A percentile compares a stretch with the other conserved stretches of the same genome.
Conservation (phyloP, 2,797 vertebrate genomes). For the Acanthiza pusilla region DNA sequence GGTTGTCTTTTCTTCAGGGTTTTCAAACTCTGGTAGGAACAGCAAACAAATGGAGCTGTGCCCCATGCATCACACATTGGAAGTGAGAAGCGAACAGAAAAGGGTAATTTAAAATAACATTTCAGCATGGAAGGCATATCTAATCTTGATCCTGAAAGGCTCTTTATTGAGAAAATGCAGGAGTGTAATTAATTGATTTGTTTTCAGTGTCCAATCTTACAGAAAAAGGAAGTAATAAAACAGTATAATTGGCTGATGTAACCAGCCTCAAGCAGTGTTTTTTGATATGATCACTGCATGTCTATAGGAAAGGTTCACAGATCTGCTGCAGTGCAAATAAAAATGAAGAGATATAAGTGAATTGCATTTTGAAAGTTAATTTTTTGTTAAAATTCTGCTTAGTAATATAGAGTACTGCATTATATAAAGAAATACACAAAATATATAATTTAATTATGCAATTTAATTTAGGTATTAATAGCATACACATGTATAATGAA, state of each 20-base stretch:
- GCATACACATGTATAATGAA: not conserved
- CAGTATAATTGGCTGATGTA: not conserved
- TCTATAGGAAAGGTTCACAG: not conserved
- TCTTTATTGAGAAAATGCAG: not conserved
- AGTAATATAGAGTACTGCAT: not conserved
- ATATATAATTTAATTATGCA: not conserved
- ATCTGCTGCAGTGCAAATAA: not conserved
- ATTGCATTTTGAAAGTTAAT: not conserved
- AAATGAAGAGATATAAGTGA: not conserved
- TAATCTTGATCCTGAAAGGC: conserved; percentile 6
- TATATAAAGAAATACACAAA: not conserved
- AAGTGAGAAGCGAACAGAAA: not conserved
- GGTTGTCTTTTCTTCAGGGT: not conserved
- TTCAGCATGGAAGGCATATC: not conserved
- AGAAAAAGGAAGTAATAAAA: not conserved
- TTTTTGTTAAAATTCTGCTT: not conserved
- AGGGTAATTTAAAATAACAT: conserved; percentile 19
- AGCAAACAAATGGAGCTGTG: not conserved
- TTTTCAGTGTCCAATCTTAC: not conserved
- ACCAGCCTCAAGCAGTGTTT: not conserved
- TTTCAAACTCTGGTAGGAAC: not conserved
- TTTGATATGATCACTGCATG: not conserved
- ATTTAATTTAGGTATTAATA: not conserved
- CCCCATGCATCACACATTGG: not conserved
- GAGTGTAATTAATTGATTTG: not conserved